Evolutionary conservation across 2,797 vertebrate genomes (phyloP).

Genomic region (Chelmon rostratus): DNA sequence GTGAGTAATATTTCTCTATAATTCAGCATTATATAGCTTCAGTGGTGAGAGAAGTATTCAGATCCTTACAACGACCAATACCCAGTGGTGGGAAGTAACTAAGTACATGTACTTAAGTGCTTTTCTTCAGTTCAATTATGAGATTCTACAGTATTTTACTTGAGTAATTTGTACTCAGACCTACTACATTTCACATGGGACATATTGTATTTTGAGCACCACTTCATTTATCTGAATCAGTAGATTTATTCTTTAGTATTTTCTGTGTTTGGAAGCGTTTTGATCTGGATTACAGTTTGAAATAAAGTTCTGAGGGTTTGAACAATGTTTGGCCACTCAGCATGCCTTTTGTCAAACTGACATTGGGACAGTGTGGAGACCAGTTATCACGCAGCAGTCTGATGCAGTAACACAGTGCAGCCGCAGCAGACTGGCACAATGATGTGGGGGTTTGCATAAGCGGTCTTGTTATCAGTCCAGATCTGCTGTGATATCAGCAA

Average conservation of each 20-base stretch:
- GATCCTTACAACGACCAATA: neutral
- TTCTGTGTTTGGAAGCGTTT: neutral
- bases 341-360: slow-evolving; percentile 3
- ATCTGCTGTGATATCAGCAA: slow-evolving; percentile 63
- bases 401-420: slow-evolving; percentile 10
- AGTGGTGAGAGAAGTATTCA: neutral
- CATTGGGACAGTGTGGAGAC: slow-evolving; percentile 5
- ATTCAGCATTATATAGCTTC: neutral
- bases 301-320: neutral
- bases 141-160: neutral
- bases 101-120: neutral
- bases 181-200: neutral
- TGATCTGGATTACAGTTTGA: neutral
- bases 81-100: neutral
- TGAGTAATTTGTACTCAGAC: no score
- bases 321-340: neutral
- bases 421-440: slow-evolving; percentile 22
- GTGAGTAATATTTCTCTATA: neutral
- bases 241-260: no score
- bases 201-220: neutral
- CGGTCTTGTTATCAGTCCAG: slow-evolving; percentile 47
- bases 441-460: slow-evolving; percentile 34
- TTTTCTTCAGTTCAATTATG: neutral
- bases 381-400: slow-evolving; percentile 2
- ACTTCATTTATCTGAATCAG: neutral